Conservation (phyloP, 2,888 invertebrate genomes). For the Thera obeliscata region DNA sequence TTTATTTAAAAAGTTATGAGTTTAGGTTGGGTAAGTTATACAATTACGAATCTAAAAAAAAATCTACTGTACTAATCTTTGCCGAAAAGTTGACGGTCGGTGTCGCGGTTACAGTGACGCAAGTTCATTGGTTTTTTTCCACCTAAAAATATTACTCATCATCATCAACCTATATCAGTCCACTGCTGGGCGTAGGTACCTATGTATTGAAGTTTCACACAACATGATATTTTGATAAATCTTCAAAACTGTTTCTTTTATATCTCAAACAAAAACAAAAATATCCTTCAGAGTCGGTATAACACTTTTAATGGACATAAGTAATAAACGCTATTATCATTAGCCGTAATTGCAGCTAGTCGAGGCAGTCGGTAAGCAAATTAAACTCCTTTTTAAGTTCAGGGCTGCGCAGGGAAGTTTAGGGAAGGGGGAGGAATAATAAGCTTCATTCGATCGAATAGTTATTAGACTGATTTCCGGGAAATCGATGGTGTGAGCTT, state of each 20-base stretch:
- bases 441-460: conserved; percentile 30
- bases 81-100: no score
- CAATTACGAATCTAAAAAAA: no score
- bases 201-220: no score
- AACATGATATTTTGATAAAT: not conserved
- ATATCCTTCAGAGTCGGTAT: conserved; percentile 31
- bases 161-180: no score
- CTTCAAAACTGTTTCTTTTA: conserved; percentile 31
- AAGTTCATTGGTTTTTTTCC: no score
- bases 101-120: no score
- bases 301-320: conserved; percentile 59
- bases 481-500: conserved; percentile 28
- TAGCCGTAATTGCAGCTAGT: conserved; percentile 65
- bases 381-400: conserved; percentile 40
- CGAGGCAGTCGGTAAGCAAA: conserved; percentile 42
- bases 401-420: conserved; percentile 39
- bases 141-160: no score
- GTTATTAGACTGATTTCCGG: conserved; percentile 29
- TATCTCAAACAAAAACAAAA: conserved; percentile 38
- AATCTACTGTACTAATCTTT: no score
- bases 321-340: conserved; percentile 72
- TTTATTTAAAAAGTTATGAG: no score
- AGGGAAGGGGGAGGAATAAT: conserved; percentile 31
- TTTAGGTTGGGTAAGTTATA: no score
- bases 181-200: no score